phyloP scores from a whole-genome alignment of 1,140 invertebrate species.

The Scaptomyza hsui region DNA sequence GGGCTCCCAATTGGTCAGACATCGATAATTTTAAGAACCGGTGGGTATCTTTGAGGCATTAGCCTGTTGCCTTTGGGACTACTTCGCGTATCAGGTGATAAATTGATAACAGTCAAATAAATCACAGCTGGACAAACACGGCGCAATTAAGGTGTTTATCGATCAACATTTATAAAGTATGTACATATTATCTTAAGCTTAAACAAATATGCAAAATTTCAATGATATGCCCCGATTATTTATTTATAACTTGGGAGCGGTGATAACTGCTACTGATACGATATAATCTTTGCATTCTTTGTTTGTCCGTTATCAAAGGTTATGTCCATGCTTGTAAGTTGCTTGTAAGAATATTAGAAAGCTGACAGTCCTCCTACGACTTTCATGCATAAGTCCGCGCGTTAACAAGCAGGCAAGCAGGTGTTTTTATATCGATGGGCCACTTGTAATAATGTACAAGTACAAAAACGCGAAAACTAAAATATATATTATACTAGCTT shows the following conservation, averaged over 20 bases:
- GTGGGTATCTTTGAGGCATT: background rate
- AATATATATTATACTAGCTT: too few species aligned
- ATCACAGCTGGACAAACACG: constrained; percentile 8
- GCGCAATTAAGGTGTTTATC: constrained; percentile 19
- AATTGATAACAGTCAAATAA: constrained; percentile 8
- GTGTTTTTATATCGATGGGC: too few species aligned
- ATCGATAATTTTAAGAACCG: constrained; percentile 17
- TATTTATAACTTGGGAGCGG: background rate
- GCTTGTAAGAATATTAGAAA: too few species aligned
- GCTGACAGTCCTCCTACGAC: too few species aligned
- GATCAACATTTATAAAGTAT: background rate
- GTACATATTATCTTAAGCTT: background rate
- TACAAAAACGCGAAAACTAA: too few species aligned
- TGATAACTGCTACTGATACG: too few species aligned
- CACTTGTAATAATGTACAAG: too few species aligned
- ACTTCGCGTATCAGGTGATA: constrained; percentile 28
- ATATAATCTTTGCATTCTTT: too few species aligned
- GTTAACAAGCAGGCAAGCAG: too few species aligned
- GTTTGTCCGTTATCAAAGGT: too few species aligned
- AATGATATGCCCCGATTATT: background rate
- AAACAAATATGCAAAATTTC: background rate
- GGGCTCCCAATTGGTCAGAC: background rate
- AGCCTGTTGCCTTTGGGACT: constrained; percentile 12
- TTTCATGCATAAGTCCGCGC: too few species aligned
- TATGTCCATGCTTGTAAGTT: too few species aligned